Conservation (phyloP, 2,113 vertebrate species). For the Tupaia tana region DNA sequence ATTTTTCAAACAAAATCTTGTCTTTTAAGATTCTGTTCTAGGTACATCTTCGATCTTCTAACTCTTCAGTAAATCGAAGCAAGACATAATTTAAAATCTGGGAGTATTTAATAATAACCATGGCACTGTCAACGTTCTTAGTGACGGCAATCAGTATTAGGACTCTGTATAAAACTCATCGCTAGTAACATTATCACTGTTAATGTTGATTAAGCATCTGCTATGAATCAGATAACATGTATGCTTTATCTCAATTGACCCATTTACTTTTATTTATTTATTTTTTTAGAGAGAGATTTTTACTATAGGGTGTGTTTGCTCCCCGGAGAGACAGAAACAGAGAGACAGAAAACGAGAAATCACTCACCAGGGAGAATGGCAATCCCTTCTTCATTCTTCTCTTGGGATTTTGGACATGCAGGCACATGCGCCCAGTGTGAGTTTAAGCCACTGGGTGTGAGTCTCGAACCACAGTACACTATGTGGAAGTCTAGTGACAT, state of each 20-base stretch:
- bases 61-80: constrained; percentile 1
- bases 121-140: neutral
- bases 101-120: neutral
- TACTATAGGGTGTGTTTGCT: no score
- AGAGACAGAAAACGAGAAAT: no score
- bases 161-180: neutral
- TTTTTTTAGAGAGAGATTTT: no score
- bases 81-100: neutral
- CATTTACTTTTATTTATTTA: neutral
- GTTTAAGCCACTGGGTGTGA: no score
- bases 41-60: neutral
- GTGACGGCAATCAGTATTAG: neutral
- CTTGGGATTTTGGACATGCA: no score
- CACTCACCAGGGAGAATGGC: no score
- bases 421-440: no score
- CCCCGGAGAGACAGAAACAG: no score
- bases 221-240: neutral
- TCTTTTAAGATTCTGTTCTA: neutral
- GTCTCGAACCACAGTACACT: no score
- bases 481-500: no score
- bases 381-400: no score
- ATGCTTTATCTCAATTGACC: neutral
- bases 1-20: constrained; percentile 8
- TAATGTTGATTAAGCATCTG: neutral
- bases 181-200: neutral